Evolutionary conservation across 2,113 vertebrate genomes (phyloP).

Genomic region (Alectura lathami): DNA sequence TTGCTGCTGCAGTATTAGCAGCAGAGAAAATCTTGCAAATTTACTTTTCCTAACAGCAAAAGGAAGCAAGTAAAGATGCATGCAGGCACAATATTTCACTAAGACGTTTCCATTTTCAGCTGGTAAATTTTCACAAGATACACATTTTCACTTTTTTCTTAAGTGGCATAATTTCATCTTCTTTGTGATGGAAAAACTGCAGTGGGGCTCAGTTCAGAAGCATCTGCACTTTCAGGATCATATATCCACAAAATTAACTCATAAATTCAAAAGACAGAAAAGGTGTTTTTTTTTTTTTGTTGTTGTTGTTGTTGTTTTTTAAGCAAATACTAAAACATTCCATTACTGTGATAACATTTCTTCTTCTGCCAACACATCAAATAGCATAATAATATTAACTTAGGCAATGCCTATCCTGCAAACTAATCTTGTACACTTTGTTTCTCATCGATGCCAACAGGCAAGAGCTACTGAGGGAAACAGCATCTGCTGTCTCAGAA

Average conservation of each 20-base stretch:
- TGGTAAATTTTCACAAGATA: background rate
- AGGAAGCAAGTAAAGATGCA: background rate
- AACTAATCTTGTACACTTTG: background rate
- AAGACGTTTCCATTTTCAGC: background rate
- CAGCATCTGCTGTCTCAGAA: background rate
- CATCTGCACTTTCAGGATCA: slow-evolving; percentile 41
- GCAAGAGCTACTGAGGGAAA: background rate
- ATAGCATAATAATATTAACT: background rate
- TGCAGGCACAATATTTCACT: background rate
- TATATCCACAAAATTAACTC: background rate
- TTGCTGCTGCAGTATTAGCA: background rate
- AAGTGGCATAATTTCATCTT: background rate
- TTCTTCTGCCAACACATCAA: background rate
- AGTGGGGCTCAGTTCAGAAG: background rate
- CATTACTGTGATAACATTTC: background rate
- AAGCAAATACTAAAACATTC: background rate
- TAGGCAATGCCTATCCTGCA: background rate
- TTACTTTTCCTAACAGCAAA: background rate
- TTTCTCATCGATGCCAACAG: background rate
- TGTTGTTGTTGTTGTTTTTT: too few relatives aligned
- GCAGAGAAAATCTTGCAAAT: background rate
- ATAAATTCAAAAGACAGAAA: background rate
- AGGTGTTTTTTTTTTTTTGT: too few relatives aligned
- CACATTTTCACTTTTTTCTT: background rate
- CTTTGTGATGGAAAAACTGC: background rate